These are phyloP conservation scores for Calameuta pallipes DNA, from an alignment of 2,888 invertebrate genomes.

Conservation along the genomic window DNA sequence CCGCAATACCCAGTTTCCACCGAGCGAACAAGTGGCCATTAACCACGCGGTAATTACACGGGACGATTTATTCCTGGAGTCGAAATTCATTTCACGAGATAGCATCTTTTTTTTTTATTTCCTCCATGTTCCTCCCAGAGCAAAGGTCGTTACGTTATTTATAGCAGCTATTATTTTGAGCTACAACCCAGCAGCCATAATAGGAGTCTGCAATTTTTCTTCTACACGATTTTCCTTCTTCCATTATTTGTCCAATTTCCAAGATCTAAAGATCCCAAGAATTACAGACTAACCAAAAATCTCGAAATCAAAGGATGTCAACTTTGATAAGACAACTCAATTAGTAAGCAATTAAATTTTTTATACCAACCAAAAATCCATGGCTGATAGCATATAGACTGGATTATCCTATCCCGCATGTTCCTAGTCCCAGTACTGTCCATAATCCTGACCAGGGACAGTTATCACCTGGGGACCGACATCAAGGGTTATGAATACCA, in stretches of 20 bases:
- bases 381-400: not conserved
- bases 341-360: not conserved
- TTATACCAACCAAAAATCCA: not conserved
- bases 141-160: not conserved
- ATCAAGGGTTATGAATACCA: slow-evolving; percentile 32
- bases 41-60: not conserved
- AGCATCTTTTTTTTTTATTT: not conserved
- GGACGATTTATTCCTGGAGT: not conserved
- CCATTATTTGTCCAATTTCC: not conserved
- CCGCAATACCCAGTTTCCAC: not conserved
- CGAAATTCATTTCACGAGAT: not conserved
- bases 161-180: not conserved
- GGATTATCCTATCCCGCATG: not conserved
- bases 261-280: not conserved
- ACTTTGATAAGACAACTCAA: not conserved
- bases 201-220: not conserved
- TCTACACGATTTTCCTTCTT: not conserved
- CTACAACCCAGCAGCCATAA: not conserved
- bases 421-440: not conserved
- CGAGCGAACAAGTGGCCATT: not conserved
- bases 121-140: not conserved
- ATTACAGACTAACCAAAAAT: not conserved
- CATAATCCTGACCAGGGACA: not conserved
- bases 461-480: not conserved
- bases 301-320: not conserved